Base-by-base conservation (phyloP, 53 echinoderm and acorn worm genomes). In the Antedon mediterranea region DNA sequence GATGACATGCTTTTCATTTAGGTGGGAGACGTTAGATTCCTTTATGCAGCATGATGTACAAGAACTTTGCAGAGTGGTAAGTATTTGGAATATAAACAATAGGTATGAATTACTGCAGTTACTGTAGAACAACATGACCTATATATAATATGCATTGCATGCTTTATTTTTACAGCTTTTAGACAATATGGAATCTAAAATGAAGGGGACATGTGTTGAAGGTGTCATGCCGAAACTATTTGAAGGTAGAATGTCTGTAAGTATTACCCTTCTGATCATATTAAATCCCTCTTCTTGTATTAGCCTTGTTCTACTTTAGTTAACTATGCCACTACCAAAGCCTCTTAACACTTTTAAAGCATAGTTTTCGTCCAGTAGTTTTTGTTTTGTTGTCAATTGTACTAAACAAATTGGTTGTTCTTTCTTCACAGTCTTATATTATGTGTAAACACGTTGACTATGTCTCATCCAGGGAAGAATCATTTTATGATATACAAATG, bases 11-110 rank as follows among this genome's bases (percentile, higher is more conserved):
- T n/a, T n/a, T n/a, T n/a, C n/a, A n/a, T 23, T 20, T 42, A 93
- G 94, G 31, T 97, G 97, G 97, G 97, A 97, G 73, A 97, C 97
- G 27, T 85, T 97, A 32, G 97, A 97, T 85, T 97, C 97, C 23
- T 97, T 97, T 82, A 97, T 97, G 97, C 97, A 97, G 75, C 97
- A 97, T 75, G 97, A 97, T 82, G 97, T 97, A 18, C 97, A 97
- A 76, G 97, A 97, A 42, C 88, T 97, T 23, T 97, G 97, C 73
- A 81, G 97, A 84, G 97, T 97, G 88, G 97, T 97, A 77, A 88
- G 92, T 81, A 37, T 37, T 37, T 6, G 11, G 4, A 37, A 37
- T 11, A 6, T 37, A 37, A 37, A 37, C 9, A 34, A 8, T 27
- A 9, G 4, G n/a, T 77, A 20, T 14, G 15, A 77, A 77, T 41